phyloP scores from a whole-genome alignment of 2,797 vertebrate species.

The Momotus momota region DNA sequence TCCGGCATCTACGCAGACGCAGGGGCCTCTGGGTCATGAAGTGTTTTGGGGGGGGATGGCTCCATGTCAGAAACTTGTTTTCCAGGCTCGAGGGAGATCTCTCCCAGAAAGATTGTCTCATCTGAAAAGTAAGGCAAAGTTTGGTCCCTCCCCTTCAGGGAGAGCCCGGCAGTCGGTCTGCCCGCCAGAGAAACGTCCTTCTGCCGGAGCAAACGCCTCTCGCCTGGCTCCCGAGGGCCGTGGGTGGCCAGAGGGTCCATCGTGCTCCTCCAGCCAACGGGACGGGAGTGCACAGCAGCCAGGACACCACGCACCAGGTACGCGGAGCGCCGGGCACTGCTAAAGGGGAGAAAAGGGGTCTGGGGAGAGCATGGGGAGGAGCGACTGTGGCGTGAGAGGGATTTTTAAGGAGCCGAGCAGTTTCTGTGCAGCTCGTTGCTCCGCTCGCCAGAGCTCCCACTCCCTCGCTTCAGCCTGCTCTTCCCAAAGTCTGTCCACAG shows the following conservation, averaged over 20 bases:
- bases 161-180: neutral
- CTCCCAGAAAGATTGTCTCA: neutral
- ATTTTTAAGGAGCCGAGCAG: neutral
- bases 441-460: neutral
- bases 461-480: neutral
- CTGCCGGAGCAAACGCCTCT: neutral
- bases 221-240: neutral
- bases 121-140: constrained; percentile 10
- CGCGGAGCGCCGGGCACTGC: neutral
- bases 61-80: neutral
- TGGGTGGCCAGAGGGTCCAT: fast-evolving
- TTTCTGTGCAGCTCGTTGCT: neutral
- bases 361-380: neutral
- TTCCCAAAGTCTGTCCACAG: fast-evolving
- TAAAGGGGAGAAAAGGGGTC: fast-evolving
- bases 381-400: neutral
- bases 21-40: neutral
- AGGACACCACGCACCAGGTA: neutral
- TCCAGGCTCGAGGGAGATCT: neutral
- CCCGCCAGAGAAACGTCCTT: neutral
- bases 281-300: neutral
- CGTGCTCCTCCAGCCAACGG: neutral
- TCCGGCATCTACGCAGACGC: neutral
- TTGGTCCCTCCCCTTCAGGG: constrained; percentile 58
- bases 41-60: neutral